These are phyloP conservation scores for Gallinago media DNA, from an alignment of 2,113 vertebrate genomes.

Conservation along the genomic window DNA sequence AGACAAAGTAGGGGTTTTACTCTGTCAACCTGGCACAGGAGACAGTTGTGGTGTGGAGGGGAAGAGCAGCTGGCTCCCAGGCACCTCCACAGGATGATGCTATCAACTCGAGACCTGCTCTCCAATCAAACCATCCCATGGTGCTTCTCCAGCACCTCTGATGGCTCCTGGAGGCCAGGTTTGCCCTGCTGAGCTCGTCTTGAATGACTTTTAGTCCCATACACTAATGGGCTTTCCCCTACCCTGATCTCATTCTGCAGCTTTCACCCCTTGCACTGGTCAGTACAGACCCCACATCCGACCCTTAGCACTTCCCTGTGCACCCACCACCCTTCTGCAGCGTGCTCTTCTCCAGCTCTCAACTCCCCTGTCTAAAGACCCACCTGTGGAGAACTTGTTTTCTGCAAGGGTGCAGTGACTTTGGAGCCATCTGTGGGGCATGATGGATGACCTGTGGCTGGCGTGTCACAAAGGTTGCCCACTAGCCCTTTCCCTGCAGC, in stretches of 20 bases:
- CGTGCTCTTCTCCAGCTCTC: neutral
- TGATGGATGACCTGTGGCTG: fast-evolving
- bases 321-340: fast-evolving
- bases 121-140: too few species aligned
- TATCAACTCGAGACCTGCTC: neutral
- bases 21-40: neutral
- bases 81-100: neutral
- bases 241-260: neutral
- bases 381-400: neutral
- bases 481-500: too few species aligned
- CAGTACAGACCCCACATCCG: fast-evolving
- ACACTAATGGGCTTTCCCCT: too few species aligned
- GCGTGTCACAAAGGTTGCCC: neutral
- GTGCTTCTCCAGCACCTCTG: too few species aligned
- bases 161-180: neutral
- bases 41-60: neutral
- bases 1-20: neutral
- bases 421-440: too few species aligned
- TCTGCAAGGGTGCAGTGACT: neutral
- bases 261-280: neutral
- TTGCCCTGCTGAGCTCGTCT: neutral
- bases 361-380: neutral
- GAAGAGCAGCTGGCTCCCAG: neutral
- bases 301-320: neutral
- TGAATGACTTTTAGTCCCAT: fast-evolving